Base-by-base conservation (phyloP, 2,888 invertebrate genomes). In the Harpalus rufipes region DNA sequence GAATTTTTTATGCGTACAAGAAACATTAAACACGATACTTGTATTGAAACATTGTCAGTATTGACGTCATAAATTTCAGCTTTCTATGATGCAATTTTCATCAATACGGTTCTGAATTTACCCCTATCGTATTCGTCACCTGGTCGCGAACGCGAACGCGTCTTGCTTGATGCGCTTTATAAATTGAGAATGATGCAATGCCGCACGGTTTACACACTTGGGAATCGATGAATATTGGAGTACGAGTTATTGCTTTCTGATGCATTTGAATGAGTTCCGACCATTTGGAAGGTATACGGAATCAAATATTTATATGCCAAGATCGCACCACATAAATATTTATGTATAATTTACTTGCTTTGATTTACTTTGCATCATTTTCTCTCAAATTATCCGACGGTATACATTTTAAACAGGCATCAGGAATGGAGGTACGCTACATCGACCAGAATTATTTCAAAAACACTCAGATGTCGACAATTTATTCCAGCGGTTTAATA, bases 111-210 rank as follows among this genome's bases (percentile, higher is more conserved):
- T 14, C 41, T 72, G 68, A 5, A 0, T 14, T 21, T 10, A 51
- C 44, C 44, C 44, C 44, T 63, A 10, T 8, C 18, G 32, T 32
- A 32, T 32, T 32, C 18, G 72, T 74, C 72, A 74, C 72, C 72
- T 74, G 72, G 44, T 18, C 44, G 44, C 72, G 8, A 12, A 10
- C 41, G 8, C 12, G 12, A 25, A 21, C 63, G 63, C 63, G 72
- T 18, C 72, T 74, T 63, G 18, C 12, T 32, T 80, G 79, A 80
- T 80, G 80, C 18, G 44, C 63, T 21, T 80, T 80, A 80, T 80
- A 80, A 80, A 80, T 80, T 80, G 80, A 80, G 80, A 80, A 80
- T 80, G 80, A 80, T 80, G 44, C 59, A 61, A 32, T 79, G 80
- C 41, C n/a, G 61, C 41, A 41, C 44, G 80, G 80, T 41, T 56